phyloP scores from a whole-genome alignment of 2,113 vertebrate genomes.

The Myiozetetes cayanensis region DNA sequence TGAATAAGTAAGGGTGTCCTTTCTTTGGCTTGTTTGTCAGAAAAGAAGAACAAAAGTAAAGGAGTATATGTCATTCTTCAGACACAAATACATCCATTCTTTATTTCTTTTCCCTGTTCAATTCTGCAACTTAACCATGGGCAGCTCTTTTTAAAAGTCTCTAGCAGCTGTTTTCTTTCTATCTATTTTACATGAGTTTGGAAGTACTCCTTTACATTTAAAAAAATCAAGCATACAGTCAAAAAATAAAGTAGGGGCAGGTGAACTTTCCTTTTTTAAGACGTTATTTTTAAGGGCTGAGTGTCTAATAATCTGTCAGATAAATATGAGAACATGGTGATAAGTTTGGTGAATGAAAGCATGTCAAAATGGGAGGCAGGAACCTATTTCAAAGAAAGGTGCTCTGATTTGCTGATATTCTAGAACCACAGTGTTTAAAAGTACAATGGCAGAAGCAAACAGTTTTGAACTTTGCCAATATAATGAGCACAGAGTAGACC shows the following conservation, averaged over 20 bases:
- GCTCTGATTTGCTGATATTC: not conserved
- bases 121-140: not conserved
- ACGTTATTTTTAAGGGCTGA: not conserved
- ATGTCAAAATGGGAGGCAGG: not conserved
- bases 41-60: not conserved
- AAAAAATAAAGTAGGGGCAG: not conserved
- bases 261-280: not conserved
- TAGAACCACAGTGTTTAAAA: not conserved
- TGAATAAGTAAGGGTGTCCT: not conserved
- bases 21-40: not conserved
- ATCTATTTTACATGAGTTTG: not conserved
- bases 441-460: not conserved
- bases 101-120: not conserved
- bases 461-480: not conserved
- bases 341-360: not conserved
- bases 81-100: not conserved
- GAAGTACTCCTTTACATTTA: not conserved
- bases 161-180: not conserved
- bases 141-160: not conserved
- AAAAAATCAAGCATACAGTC: not conserved
- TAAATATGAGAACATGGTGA: not conserved
- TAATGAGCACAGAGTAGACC: not conserved
- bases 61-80: not conserved
- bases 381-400: not conserved
- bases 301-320: not conserved